These are phyloP conservation scores for Lasius platythorax DNA, from an alignment of 2,888 invertebrate genomes.

Conservation along the genomic window DNA sequence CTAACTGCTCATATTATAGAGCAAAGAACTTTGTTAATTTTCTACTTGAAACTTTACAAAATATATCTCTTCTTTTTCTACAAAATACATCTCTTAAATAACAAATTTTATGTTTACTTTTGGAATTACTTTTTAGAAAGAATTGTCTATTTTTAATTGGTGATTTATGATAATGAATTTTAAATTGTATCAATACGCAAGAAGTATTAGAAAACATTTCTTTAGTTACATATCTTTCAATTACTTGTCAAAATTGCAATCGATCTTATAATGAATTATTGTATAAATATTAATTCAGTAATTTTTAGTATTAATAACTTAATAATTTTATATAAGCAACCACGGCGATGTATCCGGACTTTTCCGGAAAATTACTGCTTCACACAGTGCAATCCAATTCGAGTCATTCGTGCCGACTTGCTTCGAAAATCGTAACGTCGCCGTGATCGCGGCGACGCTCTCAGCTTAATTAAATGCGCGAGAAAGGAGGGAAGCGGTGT, in stretches of 20 bases:
- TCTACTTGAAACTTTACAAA: not conserved
- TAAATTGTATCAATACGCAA: not conserved
- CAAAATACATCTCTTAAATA: conserved; percentile 3
- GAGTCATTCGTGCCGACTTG: conserved; percentile 66
- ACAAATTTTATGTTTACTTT: not conserved
- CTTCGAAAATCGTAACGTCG: conserved; percentile 75
- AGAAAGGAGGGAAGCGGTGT: conserved; percentile 64
- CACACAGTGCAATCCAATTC: conserved; percentile 67
- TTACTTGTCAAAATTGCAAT: not conserved
- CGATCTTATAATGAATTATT: not conserved
- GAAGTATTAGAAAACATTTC: not conserved
- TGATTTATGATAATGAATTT: not conserved
- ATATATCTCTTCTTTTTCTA: not conserved
- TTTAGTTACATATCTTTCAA: not conserved
- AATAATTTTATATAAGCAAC: not conserved
- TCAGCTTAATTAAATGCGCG: conserved; percentile 82
- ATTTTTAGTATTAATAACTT: not conserved
- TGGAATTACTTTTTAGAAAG: not conserved
- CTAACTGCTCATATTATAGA: not conserved
- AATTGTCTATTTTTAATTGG: not conserved
- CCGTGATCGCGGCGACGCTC: conserved; percentile 74
- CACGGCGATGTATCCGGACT: not conserved
- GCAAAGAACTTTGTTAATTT: not conserved
- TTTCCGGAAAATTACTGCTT: conserved; percentile 48
- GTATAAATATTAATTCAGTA: conserved; percentile 1